Percentiles rank a stretch among this genome's conserved stretches.
Conservation (phyloP, 2,888 invertebrate genomes). For the Alcis repandata region DNA sequence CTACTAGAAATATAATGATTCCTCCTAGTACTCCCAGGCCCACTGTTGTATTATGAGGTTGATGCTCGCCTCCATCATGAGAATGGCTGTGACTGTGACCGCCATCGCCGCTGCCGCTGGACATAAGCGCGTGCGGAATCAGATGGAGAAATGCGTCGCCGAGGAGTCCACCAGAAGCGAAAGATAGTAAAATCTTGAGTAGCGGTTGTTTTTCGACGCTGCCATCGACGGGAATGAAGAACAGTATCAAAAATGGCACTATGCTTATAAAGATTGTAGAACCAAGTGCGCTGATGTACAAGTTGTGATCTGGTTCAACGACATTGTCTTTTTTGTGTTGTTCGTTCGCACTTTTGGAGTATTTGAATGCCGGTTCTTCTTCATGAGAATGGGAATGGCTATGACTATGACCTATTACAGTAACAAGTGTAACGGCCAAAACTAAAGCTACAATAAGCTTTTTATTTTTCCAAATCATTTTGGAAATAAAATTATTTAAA, state of each 20-base stretch:
- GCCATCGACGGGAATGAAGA: constrained; percentile 96
- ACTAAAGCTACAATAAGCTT: constrained; percentile 51
- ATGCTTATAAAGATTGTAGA: constrained; percentile 98
- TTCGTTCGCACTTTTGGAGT: constrained; percentile 89
- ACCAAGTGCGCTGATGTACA: constrained; percentile 94
- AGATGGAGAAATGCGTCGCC: constrained; percentile 99
- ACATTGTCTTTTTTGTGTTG: constrained; percentile 73
- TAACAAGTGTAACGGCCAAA: constrained; percentile 54
- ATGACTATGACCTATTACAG: constrained; percentile 70
- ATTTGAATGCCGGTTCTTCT: constrained; percentile 92
- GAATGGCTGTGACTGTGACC: constrained; percentile 87
- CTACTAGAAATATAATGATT: constrained; percentile 95
- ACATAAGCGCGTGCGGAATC: constrained; percentile 96
- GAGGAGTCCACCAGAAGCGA: constrained; percentile 97
- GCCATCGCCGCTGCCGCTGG: constrained; percentile 62
- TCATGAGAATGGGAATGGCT: constrained; percentile 82
- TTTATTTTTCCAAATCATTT: constrained; percentile 57
- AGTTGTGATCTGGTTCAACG: constrained; percentile 72
- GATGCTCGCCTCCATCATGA: constrained; percentile 80
- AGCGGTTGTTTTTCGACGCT: constrained; percentile 93
- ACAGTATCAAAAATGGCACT: constrained; percentile 97
- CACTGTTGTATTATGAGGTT: constrained; percentile 93
- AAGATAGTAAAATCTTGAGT: constrained; percentile 95
- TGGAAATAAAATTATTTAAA: constrained; percentile 21
- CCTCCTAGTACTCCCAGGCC: constrained; percentile 98